Evolutionary conservation across 2,113 vertebrate genomes (phyloP).

Genomic region (Cyprinodon tularosa): DNA sequence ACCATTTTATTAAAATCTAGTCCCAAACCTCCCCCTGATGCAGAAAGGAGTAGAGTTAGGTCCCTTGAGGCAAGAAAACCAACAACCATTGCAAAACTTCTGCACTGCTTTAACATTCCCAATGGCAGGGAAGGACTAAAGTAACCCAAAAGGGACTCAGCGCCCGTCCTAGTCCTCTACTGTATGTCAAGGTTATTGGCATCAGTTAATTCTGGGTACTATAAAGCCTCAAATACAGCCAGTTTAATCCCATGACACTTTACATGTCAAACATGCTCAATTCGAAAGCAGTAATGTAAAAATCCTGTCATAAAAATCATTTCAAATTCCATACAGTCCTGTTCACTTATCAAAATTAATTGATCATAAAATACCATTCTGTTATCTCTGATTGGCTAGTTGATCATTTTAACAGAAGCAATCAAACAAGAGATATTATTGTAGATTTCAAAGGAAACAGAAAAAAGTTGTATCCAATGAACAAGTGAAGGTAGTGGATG

Average conservation of each 20-base stretch:
- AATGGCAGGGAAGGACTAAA: not conserved
- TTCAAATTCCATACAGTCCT: not conserved
- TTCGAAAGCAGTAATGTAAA: not conserved
- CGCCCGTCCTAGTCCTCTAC: not conserved
- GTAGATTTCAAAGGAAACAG: too few species aligned
- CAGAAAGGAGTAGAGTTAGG: not conserved
- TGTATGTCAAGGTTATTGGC: not conserved
- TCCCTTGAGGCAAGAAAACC: not conserved
- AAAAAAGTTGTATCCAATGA: too few species aligned
- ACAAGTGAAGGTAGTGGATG: too few species aligned
- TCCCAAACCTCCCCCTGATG: not conserved
- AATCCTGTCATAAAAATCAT: not conserved
- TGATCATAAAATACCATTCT: not conserved
- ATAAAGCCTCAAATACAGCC: not conserved
- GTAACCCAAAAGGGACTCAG: not conserved
- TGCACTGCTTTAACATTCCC: not conserved
- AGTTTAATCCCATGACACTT: not conserved
- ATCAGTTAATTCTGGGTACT: not conserved
- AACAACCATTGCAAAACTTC: not conserved
- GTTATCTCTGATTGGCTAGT: not conserved
- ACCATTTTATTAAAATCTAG: not conserved
- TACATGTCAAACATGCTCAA: not conserved
- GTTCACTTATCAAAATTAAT: not conserved
- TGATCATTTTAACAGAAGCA: not conserved
- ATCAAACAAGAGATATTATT: too few species aligned